Percentiles rank a stretch among this genome's conserved stretches.
Conservation (phyloP, 2,113 vertebrate genomes). For the Gorsachius goisagi region DNA sequence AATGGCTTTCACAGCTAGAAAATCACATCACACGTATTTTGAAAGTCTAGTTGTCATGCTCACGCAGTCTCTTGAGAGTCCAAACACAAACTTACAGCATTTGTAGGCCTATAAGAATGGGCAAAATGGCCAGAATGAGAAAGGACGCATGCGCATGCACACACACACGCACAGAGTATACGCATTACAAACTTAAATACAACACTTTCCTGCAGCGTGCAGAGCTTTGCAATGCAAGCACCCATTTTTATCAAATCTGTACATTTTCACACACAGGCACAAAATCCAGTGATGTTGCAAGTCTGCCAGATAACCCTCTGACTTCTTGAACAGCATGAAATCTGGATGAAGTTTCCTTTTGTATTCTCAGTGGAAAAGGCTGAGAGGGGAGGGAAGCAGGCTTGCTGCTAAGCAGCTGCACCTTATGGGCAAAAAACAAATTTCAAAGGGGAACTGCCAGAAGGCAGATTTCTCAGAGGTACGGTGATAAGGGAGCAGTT, state of each 20-base stretch:
- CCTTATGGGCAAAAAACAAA: neutral
- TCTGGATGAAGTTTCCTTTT: neutral
- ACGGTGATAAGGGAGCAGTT: neutral
- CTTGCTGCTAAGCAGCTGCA: neutral
- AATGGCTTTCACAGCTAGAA: neutral
- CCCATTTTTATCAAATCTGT: neutral
- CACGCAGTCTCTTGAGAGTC: neutral
- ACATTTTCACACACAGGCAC: neutral
- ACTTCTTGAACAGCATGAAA: neutral
- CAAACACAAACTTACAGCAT: neutral
- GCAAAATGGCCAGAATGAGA: neutral
- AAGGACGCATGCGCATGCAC: fast-evolving
- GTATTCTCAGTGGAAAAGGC: neutral
- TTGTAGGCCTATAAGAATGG: neutral
- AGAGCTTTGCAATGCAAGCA: neutral
- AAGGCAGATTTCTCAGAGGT: neutral
- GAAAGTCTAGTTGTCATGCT: neutral
- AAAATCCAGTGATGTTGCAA: neutral
- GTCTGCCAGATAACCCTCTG: neutral
- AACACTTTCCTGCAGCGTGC: neutral
- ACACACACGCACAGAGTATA: neutral
- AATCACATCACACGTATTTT: neutral
- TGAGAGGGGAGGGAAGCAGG: neutral
- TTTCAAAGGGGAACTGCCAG: neutral
- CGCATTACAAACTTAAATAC: too few relatives aligned